Evolutionary conservation across 1,140 invertebrate species (phyloP).

Genomic region (Neotoxoptera formosana): DNA sequence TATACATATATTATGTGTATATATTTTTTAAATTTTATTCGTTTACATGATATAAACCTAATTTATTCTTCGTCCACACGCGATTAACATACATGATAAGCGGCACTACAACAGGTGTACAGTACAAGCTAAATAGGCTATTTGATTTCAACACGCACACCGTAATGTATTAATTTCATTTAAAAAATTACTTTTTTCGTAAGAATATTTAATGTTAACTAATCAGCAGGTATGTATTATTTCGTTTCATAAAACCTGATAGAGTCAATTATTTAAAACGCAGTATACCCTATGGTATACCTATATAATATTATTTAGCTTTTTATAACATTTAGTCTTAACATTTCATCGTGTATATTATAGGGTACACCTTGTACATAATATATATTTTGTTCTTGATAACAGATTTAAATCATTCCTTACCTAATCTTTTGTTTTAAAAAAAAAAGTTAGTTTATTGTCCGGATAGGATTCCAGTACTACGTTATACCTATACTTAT

Average conservation of each 20-base stretch:
- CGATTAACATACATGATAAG: conserved; percentile 48
- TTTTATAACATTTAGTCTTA: not conserved
- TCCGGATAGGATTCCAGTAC: not conserved
- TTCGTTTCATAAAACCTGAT: not conserved
- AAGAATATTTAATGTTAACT: not conserved
- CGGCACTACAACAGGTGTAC: conserved; percentile 49
- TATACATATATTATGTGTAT: not conserved
- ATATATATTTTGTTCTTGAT: too few relatives aligned
- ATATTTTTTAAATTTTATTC: not conserved
- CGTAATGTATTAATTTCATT: conserved; percentile 42
- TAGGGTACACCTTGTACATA: too few relatives aligned
- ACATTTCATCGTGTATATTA: not conserved
- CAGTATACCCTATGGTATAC: not conserved
- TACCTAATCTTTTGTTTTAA: too few relatives aligned
- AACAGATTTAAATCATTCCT: too few relatives aligned
- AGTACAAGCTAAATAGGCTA: conserved; percentile 40
- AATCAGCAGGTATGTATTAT: not conserved
- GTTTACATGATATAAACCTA: conserved; percentile 42
- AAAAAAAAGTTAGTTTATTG: not conserved
- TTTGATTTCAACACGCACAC: conserved; percentile 49
- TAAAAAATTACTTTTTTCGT: not conserved
- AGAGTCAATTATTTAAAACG: not conserved
- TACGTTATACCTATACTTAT: not conserved
- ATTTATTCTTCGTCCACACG: conserved; percentile 50
- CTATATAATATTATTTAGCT: not conserved